Evolutionary conservation across 2,113 vertebrate species (phyloP).

Genomic region (Climacteris rufus): DNA sequence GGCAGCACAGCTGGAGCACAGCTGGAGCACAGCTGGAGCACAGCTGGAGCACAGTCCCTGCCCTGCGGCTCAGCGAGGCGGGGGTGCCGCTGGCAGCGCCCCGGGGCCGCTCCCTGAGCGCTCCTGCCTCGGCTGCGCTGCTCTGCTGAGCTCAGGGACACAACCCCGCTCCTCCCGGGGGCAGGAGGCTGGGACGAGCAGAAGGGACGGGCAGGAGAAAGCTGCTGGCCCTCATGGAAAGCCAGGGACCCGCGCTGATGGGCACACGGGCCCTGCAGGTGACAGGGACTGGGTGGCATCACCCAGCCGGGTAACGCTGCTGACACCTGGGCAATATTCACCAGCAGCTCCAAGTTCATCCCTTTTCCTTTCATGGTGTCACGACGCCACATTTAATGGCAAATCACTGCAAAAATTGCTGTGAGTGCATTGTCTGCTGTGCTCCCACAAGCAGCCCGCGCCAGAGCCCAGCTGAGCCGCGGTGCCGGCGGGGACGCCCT

Average conservation of each 20-base stretch:
- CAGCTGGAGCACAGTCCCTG: no score
- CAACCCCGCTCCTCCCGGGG: background rate
- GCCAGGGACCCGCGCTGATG: no score
- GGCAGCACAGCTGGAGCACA: no score
- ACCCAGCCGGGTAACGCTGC: background rate
- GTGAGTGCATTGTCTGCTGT: background rate
- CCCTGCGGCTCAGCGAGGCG: background rate
- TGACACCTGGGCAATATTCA: background rate
- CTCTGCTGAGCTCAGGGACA: background rate
- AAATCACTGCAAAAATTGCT: background rate
- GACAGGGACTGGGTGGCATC: background rate
- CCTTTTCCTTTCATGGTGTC: background rate
- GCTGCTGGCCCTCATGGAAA: background rate
- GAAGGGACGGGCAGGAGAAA: background rate
- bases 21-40: no score
- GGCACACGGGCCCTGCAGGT: background rate
- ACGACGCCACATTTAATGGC: background rate
- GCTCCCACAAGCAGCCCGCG: background rate
- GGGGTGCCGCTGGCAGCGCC: background rate
- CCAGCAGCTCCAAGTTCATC: background rate
- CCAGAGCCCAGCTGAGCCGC: background rate
- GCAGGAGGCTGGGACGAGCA: background rate
- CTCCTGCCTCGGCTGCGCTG: background rate
- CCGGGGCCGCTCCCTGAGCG: background rate
- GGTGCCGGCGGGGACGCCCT: accelerated